A percentile compares a stretch with the other conserved stretches of the same genome.
phyloP scores from a whole-genome alignment of 2,113 vertebrate genomes.

The Planiliza haematocheilus region DNA sequence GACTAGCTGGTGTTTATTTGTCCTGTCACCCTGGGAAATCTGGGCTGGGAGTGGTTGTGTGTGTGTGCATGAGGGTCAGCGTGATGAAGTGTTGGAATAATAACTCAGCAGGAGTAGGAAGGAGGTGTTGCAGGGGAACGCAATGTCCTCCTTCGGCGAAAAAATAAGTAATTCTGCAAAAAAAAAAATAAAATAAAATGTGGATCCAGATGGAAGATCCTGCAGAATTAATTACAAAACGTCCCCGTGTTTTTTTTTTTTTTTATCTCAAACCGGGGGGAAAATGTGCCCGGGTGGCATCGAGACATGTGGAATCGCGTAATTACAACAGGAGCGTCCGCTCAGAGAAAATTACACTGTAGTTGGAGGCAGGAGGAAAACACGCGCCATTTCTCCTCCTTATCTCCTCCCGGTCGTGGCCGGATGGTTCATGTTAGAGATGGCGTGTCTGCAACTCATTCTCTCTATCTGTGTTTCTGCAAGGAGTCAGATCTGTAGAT shows the following conservation, averaged over 20 bases:
- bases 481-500: constrained; percentile 73
- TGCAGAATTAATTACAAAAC: constrained; percentile 8
- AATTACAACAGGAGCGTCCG: constrained; percentile 45
- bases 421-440: constrained; percentile 72
- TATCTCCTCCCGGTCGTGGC: constrained; percentile 52
- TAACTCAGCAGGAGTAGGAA: constrained; percentile 58
- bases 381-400: constrained; percentile 47
- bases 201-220: constrained; percentile 26
- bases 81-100: constrained; percentile 72
- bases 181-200: background rate
- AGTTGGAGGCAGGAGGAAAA: constrained; percentile 44
- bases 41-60: constrained; percentile 47
- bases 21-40: constrained; percentile 74
- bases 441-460: constrained; percentile 76
- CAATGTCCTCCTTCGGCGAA: constrained; percentile 40
- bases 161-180: too few species aligned
- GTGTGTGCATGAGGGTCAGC: constrained; percentile 50
- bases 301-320: constrained; percentile 25
- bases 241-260: constrained; percentile 25
- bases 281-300: constrained; percentile 20
- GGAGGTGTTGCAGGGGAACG: constrained; percentile 37
- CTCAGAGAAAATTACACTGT: constrained; percentile 46
- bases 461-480: constrained; percentile 74
- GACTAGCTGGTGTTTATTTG: constrained; percentile 72
- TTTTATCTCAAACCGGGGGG: constrained; percentile 25